Evolutionary conservation across 2,113 vertebrate genomes (phyloP).

Genomic region (Barbus barbus): DNA sequence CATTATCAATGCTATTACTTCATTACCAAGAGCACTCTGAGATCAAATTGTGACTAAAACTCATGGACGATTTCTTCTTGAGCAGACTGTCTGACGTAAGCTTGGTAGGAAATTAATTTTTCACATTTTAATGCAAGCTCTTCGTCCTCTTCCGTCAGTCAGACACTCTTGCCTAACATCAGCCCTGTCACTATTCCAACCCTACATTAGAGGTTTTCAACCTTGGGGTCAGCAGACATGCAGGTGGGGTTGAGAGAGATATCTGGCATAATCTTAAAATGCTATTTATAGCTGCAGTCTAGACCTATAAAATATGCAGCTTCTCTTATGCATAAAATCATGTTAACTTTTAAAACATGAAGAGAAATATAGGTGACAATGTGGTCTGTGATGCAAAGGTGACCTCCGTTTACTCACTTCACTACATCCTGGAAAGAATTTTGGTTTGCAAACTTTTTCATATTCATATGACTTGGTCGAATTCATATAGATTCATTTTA

Average conservation of each 20-base stretch:
- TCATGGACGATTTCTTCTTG: background rate
- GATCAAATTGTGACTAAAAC: background rate
- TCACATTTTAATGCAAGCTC: slow-evolving; percentile 20
- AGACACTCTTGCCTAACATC: background rate
- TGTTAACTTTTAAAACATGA: background rate
- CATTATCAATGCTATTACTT: background rate
- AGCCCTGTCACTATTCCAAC: background rate
- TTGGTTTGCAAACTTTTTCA: background rate
- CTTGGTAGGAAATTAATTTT: slow-evolving; percentile 21
- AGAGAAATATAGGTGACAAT: background rate
- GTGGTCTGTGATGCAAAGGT: background rate
- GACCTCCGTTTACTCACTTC: background rate
- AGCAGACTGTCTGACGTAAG: background rate
- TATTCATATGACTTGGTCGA: background rate
- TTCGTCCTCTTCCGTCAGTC: background rate
- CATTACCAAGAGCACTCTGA: background rate
- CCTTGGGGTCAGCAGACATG: slow-evolving; percentile 2
- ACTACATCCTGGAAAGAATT: background rate
- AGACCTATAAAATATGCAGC: slow-evolving; percentile 15
- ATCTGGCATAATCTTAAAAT: background rate
- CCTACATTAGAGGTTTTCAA: background rate
- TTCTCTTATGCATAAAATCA: background rate
- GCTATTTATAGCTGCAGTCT: background rate
- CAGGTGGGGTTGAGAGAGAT: background rate
- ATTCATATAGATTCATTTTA: background rate